Percentiles rank a stretch among this genome's conserved stretches.
Evolutionary conservation across 37 sponge, comb jelly and placozoan genomes (phyloP).

Genomic region (Dysidea cf. avara): DNA sequence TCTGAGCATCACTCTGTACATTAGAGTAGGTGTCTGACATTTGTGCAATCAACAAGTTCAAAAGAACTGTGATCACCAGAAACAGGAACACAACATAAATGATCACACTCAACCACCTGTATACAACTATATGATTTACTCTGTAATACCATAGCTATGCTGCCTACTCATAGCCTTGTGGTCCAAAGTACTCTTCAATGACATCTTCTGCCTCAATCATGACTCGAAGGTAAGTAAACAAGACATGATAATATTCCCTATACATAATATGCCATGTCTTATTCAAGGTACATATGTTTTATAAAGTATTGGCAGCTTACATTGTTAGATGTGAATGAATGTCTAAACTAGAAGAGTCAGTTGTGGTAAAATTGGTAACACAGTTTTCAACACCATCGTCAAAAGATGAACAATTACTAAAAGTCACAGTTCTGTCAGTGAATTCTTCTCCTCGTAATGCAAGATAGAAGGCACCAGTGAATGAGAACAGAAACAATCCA

Average conservation of each 20-base stretch:
- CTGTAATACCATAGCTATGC: no score
- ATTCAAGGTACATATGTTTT: no score
- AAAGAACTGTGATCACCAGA: slow-evolving; percentile 62
- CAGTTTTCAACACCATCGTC: neutral
- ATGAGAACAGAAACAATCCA: slow-evolving; percentile 44
- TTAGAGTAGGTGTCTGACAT: slow-evolving; percentile 71
- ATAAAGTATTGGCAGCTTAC: neutral
- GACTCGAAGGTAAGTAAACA: slow-evolving; percentile 39
- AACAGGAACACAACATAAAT: slow-evolving; percentile 60
- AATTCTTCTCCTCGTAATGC: slow-evolving; percentile 57
- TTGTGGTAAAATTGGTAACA: neutral
- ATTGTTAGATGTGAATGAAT: slow-evolving; percentile 26
- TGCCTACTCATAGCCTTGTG: slow-evolving; percentile 26
- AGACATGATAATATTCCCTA: slow-evolving; percentile 36
- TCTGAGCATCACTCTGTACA: slow-evolving; percentile 77
- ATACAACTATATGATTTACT: slow-evolving; percentile 1
- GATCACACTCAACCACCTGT: slow-evolving; percentile 66
- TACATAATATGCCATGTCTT: no score
- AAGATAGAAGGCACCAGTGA: slow-evolving; percentile 62
- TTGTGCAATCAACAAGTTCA: slow-evolving; percentile 79
- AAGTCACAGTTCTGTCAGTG: neutral
- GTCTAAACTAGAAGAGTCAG: slow-evolving; percentile 14
- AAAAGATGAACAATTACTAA: neutral
- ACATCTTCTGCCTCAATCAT: slow-evolving; percentile 43
- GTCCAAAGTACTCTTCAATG: slow-evolving; percentile 30